Conservation (phyloP, 2,113 vertebrate species). For the Carassius auratus region DNA sequence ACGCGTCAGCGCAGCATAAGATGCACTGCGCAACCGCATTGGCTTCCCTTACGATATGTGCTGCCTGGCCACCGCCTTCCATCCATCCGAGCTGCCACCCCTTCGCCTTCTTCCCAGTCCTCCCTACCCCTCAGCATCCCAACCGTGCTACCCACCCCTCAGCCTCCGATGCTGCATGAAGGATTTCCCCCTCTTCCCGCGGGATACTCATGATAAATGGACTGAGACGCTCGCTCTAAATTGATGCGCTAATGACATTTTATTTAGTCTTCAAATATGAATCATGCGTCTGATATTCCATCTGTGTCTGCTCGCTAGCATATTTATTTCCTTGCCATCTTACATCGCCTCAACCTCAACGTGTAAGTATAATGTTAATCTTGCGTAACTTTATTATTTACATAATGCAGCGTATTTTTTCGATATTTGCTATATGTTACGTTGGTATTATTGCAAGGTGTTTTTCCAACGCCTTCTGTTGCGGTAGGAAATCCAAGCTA, state of each 20-base stretch:
- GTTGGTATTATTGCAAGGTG: background rate
- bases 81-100: conserved; percentile 38
- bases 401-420: background rate
- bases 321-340: conserved; percentile 74
- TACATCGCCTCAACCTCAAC: conserved; percentile 71
- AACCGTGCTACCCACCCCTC: conserved; percentile 60
- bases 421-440: background rate
- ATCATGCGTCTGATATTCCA: conserved; percentile 84
- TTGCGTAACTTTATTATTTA: background rate
- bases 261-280: conserved; percentile 81
- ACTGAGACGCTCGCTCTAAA: conserved; percentile 53
- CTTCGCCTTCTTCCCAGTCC: conserved; percentile 64
- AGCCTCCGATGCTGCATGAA: conserved; percentile 42
- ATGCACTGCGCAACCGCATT: conserved; percentile 55
- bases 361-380: conserved; percentile 69
- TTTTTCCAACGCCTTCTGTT: conserved; percentile 1
- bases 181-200: conserved; percentile 34
- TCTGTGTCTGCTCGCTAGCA: conserved; percentile 80
- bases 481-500: background rate
- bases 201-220: conserved; percentile 70
- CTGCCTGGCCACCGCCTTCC: conserved; percentile 78
- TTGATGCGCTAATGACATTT: conserved; percentile 77
- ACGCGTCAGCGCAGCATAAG: conserved; percentile 35
- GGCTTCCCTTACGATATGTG: conserved; percentile 53
- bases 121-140: conserved; percentile 65